Conservation (phyloP, 2,113 vertebrate genomes). For the Chaenogobius annularis region DNA sequence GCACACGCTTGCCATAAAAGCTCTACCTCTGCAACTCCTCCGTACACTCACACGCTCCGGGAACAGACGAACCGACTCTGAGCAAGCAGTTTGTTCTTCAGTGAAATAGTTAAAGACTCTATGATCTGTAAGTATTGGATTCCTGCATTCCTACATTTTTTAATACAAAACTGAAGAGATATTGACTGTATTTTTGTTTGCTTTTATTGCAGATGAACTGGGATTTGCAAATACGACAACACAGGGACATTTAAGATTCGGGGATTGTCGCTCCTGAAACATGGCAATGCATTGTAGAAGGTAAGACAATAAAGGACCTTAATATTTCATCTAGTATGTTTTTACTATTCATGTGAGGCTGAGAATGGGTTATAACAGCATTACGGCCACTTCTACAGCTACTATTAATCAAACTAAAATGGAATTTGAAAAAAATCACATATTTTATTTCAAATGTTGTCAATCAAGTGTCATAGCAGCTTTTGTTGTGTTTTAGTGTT, state of each 20-base stretch:
- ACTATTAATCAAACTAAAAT: too few relatives aligned
- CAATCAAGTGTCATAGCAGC: background rate
- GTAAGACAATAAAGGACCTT: slow-evolving; percentile 28
- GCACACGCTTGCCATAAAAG: background rate
- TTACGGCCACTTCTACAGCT: background rate
- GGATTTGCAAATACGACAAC: slow-evolving; percentile 2
- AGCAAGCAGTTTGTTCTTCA: background rate
- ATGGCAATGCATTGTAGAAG: slow-evolving; percentile 53
- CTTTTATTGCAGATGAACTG: slow-evolving; percentile 5
- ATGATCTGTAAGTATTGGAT: slow-evolving; percentile 42
- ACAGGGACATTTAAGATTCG: background rate
- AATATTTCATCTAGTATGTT: too few relatives aligned
- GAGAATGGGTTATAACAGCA: too few relatives aligned
- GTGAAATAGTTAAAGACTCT: background rate
- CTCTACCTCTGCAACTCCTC: slow-evolving; percentile 22
- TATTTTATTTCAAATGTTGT: background rate
- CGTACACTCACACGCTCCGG: slow-evolving; percentile 6
- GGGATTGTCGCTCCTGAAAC: background rate
- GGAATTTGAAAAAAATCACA: too few relatives aligned
- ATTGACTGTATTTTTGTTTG: background rate
- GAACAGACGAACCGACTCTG: slow-evolving; percentile 2
- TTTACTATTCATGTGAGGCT: too few relatives aligned
- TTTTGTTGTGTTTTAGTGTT: too few relatives aligned
- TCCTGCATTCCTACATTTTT: background rate
- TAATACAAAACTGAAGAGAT: background rate